Evolutionary conservation across 1,140 invertebrate genomes (phyloP).

Genomic region (Listronotus bonariensis): DNA sequence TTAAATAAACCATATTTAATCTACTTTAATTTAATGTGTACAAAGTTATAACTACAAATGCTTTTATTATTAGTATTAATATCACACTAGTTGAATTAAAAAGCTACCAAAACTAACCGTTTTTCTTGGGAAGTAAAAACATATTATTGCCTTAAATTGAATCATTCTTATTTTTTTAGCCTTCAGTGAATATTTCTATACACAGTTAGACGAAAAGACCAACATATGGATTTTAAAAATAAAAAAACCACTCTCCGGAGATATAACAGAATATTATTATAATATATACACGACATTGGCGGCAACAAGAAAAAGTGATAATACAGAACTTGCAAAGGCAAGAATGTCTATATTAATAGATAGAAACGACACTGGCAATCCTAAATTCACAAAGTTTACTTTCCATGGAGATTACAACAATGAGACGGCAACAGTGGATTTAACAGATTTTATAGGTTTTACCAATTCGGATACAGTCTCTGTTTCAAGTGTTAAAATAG

Average conservation of each 20-base stretch:
- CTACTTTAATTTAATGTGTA: too few relatives aligned
- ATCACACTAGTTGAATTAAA: too few relatives aligned
- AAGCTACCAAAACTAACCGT: too few relatives aligned
- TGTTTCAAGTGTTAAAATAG: too few relatives aligned
- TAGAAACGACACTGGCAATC: background rate
- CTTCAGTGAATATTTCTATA: conserved; percentile 23
- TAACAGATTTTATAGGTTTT: conserved; percentile 3
- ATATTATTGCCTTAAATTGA: too few relatives aligned
- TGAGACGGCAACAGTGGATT: background rate
- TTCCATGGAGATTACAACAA: conserved; percentile 24
- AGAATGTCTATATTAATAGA: conserved; percentile 25
- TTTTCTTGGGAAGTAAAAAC: too few relatives aligned
- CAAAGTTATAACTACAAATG: too few relatives aligned
- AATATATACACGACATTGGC: conserved; percentile 13
- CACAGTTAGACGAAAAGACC: background rate
- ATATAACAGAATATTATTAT: conserved; percentile 6
- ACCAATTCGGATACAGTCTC: background rate
- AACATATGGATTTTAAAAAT: conserved; percentile 11
- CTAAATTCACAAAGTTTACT: conserved; percentile 21
- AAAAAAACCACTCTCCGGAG: conserved; percentile 6
- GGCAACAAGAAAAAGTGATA: conserved; percentile 14
- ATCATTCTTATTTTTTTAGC: too few relatives aligned
- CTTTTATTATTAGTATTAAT: too few relatives aligned
- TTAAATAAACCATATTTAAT: too few relatives aligned
- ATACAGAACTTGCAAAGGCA: conserved; percentile 19